These are phyloP conservation scores for Ptychadena robeensis DNA, from an alignment of 2,797 vertebrate species.

Conservation along the genomic window DNA sequence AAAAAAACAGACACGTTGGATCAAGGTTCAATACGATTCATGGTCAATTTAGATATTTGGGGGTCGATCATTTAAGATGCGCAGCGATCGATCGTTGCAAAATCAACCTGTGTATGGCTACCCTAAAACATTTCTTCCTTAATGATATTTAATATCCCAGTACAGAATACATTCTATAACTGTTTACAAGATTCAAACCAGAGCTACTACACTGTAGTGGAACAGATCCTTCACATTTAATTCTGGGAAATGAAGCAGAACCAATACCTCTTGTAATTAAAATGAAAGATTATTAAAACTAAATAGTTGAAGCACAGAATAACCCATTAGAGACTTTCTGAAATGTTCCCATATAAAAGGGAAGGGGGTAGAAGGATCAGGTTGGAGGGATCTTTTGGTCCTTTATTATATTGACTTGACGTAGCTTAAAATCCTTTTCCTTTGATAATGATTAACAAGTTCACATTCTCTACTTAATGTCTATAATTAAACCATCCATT, in stretches of 20 bases:
- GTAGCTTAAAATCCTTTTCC: slow-evolving; percentile 42
- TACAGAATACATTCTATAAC: not conserved
- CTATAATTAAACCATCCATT: slow-evolving; percentile 59
- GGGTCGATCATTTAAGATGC: too few relatives aligned
- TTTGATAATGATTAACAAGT: slow-evolving; percentile 60
- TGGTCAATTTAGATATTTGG: too few relatives aligned
- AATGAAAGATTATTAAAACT: slow-evolving; percentile 4
- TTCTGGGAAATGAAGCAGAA: slow-evolving; percentile 10
- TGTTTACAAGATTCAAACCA: not conserved
- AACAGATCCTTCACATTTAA: slow-evolving; percentile 6
- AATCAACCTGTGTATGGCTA: too few relatives aligned
- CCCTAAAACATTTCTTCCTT: not conserved
- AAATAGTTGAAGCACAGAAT: not conserved
- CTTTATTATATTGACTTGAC: slow-evolving; percentile 45
- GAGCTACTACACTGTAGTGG: not conserved
- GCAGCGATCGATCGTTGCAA: too few relatives aligned
- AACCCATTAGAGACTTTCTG: not conserved
- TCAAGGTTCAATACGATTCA: too few relatives aligned
- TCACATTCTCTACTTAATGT: slow-evolving; percentile 52
- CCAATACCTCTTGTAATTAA: not conserved
- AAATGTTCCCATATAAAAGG: not conserved
- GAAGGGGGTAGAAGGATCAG: not conserved
- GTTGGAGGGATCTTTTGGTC: slow-evolving; percentile 2
- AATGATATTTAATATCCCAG: not conserved
- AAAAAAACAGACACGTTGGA: too few relatives aligned